A percentile compares a stretch with the other conserved stretches of the same genome.
Conservation (phyloP, 2,113 vertebrate species). For the Leucopternis melanops region DNA sequence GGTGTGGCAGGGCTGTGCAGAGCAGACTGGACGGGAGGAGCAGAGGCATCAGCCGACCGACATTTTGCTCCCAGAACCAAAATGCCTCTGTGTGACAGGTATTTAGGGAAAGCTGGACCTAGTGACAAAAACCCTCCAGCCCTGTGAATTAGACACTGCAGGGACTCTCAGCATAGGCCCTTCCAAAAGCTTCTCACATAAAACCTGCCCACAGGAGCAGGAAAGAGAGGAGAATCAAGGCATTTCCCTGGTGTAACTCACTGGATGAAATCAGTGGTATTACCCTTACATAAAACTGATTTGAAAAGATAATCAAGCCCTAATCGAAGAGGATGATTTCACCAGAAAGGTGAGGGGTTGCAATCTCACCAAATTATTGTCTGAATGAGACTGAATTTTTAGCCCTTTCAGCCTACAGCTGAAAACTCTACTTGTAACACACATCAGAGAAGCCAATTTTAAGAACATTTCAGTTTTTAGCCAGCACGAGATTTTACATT, state of each 20-base stretch:
- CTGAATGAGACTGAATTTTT: background rate
- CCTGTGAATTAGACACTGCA: background rate
- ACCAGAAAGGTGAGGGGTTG: background rate
- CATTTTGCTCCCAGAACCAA: background rate
- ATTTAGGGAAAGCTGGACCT: background rate
- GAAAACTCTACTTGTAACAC: background rate
- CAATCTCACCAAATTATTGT: background rate
- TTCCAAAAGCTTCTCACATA: background rate
- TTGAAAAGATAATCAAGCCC: background rate
- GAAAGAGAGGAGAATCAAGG: background rate
- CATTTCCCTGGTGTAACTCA: background rate
- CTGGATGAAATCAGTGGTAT: background rate
- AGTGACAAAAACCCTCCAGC: background rate
- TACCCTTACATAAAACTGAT: background rate
- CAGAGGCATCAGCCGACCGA: fast-evolving
- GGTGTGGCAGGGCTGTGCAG: fast-evolving
- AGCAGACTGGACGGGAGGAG: background rate
- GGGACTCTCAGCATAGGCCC: background rate
- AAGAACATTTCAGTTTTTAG: background rate
- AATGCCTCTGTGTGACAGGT: background rate
- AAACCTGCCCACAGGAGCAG: background rate
- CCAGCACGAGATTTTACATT: slow-evolving; percentile 8
- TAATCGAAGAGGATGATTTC: background rate
- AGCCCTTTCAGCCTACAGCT: background rate
- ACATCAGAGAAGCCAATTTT: background rate